Percentiles rank a stretch among this genome's conserved stretches.
phyloP scores from a whole-genome alignment of 2,113 vertebrate species.

The Anthoscopus minutus region DNA sequence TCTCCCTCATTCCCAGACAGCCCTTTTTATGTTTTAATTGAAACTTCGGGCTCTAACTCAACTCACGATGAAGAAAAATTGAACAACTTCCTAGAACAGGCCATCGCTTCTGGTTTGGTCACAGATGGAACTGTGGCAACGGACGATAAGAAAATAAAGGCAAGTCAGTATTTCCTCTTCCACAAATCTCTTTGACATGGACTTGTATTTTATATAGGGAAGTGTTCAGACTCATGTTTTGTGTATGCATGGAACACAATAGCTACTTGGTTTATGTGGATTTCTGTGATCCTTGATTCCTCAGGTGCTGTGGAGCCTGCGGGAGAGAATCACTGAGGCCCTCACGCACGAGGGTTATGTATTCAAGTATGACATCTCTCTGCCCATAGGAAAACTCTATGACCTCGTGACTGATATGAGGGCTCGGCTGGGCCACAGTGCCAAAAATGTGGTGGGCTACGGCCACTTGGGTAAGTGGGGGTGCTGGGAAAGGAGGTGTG shows the following conservation, averaged over 20 bases:
- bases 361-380: slow-evolving; percentile 92
- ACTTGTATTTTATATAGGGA: background rate
- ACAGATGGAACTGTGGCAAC: slow-evolving; percentile 85
- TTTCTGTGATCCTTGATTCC: background rate
- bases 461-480: slow-evolving; percentile 87
- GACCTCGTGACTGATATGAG: slow-evolving; percentile 81
- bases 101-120: slow-evolving; percentile 76
- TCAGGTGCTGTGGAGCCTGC: slow-evolving; percentile 87
- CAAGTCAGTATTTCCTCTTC: background rate
- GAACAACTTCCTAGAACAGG: slow-evolving; percentile 79
- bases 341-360: slow-evolving; percentile 82
- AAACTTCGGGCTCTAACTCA: slow-evolving; percentile 85
- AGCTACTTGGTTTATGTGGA: background rate
- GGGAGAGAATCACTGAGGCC: slow-evolving; percentile 91
- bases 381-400: slow-evolving; percentile 86
- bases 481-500: background rate
- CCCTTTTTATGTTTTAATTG: slow-evolving; percentile 89
- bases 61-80: slow-evolving; percentile 87
- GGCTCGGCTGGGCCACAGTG: slow-evolving; percentile 70
- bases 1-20: slow-evolving; percentile 70
- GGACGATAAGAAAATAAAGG: slow-evolving; percentile 84
- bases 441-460: slow-evolving; percentile 88
- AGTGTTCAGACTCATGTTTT: background rate
- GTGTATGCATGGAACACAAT: background rate
- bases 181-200: background rate